Conservation (phyloP, 2,888 invertebrate genomes). For the Dynastes hyllus region DNA sequence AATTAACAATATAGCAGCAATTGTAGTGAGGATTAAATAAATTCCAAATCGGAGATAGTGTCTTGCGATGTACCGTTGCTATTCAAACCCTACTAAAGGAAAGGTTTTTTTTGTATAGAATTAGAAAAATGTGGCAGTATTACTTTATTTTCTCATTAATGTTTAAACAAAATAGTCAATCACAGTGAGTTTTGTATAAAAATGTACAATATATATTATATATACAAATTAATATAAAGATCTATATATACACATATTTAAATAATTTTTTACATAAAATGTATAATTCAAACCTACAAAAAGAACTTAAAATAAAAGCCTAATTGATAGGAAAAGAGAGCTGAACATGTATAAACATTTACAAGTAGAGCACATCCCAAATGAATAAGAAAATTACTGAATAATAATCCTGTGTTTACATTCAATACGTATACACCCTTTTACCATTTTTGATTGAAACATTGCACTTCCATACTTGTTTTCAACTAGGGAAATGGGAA, state of each 20-base stretch:
- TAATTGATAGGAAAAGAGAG: conserved; percentile 51
- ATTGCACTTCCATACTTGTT: too few relatives aligned
- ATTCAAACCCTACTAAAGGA: conserved; percentile 9
- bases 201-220: conserved; percentile 54
- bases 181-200: conserved; percentile 52
- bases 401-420: too few relatives aligned
- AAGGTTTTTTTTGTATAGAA: conserved; percentile 37
- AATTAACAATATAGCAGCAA: conserved; percentile 31
- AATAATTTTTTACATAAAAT: conserved; percentile 65
- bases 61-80: neutral
- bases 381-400: neutral
- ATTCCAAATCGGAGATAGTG: neutral
- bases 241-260: conserved; percentile 61
- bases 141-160: conserved; percentile 45
- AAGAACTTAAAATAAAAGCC: conserved; percentile 49
- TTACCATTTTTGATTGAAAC: too few relatives aligned
- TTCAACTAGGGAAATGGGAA: too few relatives aligned
- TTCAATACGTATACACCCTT: too few relatives aligned
- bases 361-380: conserved; percentile 21
- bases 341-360: conserved; percentile 49
- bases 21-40: neutral
- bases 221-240: conserved; percentile 56
- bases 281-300: conserved; percentile 53
- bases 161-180: conserved; percentile 53
- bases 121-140: conserved; percentile 45